Conservation (phyloP, 2,113 vertebrate genomes). For the Peucedramus taeniatus region DNA sequence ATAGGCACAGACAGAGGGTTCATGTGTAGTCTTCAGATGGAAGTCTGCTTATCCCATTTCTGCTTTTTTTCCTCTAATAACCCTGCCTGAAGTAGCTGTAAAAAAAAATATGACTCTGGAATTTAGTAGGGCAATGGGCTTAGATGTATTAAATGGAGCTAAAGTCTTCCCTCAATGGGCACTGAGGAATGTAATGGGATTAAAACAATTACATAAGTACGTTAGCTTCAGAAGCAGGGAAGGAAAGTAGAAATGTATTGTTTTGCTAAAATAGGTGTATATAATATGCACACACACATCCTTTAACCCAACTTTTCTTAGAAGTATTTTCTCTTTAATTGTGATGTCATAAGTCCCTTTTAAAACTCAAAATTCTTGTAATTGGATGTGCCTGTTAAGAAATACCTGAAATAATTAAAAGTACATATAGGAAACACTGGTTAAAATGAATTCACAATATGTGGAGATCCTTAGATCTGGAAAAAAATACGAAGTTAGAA, state of each 20-base stretch:
- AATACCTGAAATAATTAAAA: not conserved
- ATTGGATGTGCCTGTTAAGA: not conserved
- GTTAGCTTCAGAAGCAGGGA: not conserved
- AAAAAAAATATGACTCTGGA: not conserved
- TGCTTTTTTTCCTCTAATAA: not conserved
- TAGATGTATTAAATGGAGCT: not conserved
- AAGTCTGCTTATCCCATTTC: not conserved
- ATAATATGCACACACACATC: not conserved
- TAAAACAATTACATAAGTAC: not conserved
- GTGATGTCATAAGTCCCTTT: not conserved
- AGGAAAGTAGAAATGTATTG: not conserved
- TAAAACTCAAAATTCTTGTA: not conserved
- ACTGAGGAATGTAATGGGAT: not conserved
- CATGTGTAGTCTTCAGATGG: not conserved
- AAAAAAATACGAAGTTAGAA: not conserved
- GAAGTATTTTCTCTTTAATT: not conserved
- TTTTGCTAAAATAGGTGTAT: not conserved
- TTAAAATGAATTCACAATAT: not conserved
- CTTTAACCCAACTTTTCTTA: not conserved
- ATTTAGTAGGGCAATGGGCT: not conserved
- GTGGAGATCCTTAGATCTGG: not conserved
- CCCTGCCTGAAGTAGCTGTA: not conserved
- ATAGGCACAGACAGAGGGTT: not conserved
- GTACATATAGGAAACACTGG: not conserved
- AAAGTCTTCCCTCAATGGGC: not conserved